Evolutionary conservation across 2,113 vertebrate species (phyloP).

Genomic region (Vireo altiloquus): DNA sequence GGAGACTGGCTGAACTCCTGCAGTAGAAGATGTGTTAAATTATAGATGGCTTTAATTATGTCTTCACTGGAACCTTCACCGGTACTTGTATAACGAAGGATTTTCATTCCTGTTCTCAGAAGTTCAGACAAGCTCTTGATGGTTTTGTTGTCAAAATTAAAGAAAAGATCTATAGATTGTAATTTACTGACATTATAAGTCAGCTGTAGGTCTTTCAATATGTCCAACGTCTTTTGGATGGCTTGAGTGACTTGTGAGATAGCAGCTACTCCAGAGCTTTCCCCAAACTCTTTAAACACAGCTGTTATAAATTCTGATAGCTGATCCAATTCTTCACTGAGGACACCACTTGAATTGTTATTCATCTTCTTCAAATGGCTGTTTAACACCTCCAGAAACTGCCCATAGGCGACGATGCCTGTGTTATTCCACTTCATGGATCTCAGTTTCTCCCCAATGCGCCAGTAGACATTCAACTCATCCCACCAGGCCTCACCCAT

Average conservation of each 20-base stretch:
- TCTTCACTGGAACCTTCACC: background rate
- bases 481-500: conserved; percentile 29
- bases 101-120: conserved; percentile 21
- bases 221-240: conserved; percentile 31
- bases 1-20: background rate
- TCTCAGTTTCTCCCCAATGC: background rate
- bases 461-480: background rate
- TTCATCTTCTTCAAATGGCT: conserved; percentile 5
- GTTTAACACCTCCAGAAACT: conserved; percentile 29
- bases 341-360: background rate
- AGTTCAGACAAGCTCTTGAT: conserved; percentile 7
- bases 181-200: conserved; percentile 44
- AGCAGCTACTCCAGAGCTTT: background rate
- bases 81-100: background rate
- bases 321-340: background rate
- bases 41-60: conserved; percentile 19
- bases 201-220: conserved; percentile 35
- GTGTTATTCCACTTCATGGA: background rate
- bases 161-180: conserved; percentile 21
- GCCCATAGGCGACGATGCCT: background rate
- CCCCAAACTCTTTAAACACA: conserved; percentile 9
- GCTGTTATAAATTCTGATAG: conserved; percentile 21
- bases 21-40: background rate
- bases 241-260: conserved; percentile 15
- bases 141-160: conserved; percentile 27